Conservation (phyloP, 2,113 vertebrate species). For the Dermatemys mawii region DNA sequence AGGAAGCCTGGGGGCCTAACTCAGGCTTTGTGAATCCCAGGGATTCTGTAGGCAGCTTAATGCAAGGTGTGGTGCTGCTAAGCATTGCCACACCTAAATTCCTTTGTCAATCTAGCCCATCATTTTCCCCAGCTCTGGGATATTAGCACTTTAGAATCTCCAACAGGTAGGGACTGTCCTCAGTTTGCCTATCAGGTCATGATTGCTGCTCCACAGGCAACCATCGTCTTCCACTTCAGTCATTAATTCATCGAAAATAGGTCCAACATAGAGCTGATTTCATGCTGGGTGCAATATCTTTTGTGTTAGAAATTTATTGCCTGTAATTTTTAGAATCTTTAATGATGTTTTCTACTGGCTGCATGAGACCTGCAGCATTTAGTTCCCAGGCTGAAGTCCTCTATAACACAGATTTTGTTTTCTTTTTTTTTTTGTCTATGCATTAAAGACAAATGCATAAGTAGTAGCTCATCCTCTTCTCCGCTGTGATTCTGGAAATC, state of each 20-base stretch:
- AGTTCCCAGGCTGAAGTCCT: not conserved
- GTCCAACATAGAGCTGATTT: not conserved
- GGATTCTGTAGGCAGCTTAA: not conserved
- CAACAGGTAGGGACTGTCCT: not conserved
- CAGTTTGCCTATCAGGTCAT: too few relatives aligned
- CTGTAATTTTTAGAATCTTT: not conserved
- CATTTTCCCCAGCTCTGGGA: not conserved
- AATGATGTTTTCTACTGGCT: not conserved
- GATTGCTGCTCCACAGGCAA: too few relatives aligned
- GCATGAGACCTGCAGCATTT: not conserved
- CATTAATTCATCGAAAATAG: not conserved
- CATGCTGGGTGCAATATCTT: not conserved
- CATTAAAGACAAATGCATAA: not conserved
- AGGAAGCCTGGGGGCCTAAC: too few relatives aligned
- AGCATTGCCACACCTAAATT: not conserved
- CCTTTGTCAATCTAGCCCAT: not conserved
- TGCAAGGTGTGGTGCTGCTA: not conserved
- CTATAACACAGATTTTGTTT: not conserved
- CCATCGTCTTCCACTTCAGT: too few relatives aligned
- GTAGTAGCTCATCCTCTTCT: not conserved
- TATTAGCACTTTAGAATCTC: not conserved
- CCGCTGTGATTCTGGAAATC: not conserved
- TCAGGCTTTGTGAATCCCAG: too few relatives aligned
- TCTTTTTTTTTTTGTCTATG: not conserved
- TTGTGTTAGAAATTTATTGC: not conserved